Evolutionary conservation across 2,113 vertebrate genomes (phyloP), one percentile per base, ranked within the genome.

Genomic region (Ceyx margarethae): DNA sequence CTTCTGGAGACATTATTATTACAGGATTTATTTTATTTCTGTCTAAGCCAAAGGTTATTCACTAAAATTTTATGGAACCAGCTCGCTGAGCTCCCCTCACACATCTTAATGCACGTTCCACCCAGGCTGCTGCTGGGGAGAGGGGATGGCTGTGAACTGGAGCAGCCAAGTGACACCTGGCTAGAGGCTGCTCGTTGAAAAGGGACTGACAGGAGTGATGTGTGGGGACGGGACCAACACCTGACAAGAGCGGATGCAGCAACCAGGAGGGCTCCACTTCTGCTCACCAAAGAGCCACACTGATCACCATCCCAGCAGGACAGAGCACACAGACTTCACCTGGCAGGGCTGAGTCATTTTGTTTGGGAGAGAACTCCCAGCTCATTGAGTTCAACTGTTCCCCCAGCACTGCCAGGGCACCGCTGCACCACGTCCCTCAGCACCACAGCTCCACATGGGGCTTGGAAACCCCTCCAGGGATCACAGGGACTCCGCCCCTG

Each of bases 11-110:
- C 67, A 74, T 85, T 68, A 78, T 4, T 45, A 69, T 3, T 56
- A 46, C 17, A 35, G 65, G 71, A 76, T 58, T 92, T 85, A 60
- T 76, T 89, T 94, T 40, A 73, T 48, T 85, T 60, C 90, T 91
- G 72, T 69, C 90, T 83, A 69, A 85, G 64, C 82, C 75, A 91
- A 91, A 83, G 79, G 67, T 80, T 73, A 94, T 81, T 82, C 85
- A 80, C 79, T 85, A 61, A 56, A 56, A 66, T 76, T 51, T 82
- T 48, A 85, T 43, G 67, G 82, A 81, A 51, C 22, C 48, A 3
- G 33, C 35, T 89, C 17, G 0, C 31, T 3, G 37, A 9, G 1
- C 26, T 33, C 51, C 62, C 53, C 1, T 0, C 25, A 21, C 4
- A 3, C 45, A 2, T 81, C 69, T 62, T 15, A 28, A 1, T 0